Evolutionary conservation across 2,797 vertebrate genomes (phyloP).

Genomic region (Acanthurus lineatus): DNA sequence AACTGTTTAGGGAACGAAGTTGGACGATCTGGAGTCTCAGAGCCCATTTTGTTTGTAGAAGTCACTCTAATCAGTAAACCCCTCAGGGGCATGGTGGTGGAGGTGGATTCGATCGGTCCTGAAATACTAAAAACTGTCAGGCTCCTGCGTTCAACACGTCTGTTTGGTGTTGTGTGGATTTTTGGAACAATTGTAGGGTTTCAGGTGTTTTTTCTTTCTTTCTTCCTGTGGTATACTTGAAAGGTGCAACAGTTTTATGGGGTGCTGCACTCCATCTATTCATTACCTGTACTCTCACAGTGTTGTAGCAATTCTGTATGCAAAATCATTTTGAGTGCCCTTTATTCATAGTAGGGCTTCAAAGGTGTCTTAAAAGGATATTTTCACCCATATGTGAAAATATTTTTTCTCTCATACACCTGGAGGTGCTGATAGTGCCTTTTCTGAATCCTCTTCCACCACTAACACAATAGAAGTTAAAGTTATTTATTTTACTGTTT

Average conservation of each 20-base stretch:
- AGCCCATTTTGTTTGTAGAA: not conserved
- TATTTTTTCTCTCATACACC: not conserved
- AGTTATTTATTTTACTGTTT: not conserved
- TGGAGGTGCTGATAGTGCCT: not conserved
- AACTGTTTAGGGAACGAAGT: not conserved
- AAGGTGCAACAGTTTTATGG: not conserved
- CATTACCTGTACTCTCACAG: not conserved
- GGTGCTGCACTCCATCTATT: not conserved
- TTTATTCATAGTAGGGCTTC: slow-evolving; percentile 6
- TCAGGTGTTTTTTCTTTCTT: not conserved
- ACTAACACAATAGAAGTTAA: not conserved
- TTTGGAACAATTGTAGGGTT: not conserved
- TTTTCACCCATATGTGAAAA: not conserved
- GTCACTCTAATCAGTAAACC: not conserved
- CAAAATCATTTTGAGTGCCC: slow-evolving; percentile 3
- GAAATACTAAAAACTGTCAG: slow-evolving; percentile 4
- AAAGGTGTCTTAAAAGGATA: slow-evolving; percentile 33
- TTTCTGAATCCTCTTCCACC: slow-evolving; percentile 5
- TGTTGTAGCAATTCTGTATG: not conserved
- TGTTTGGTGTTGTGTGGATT: slow-evolving; percentile 6
- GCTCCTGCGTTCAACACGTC: not conserved
- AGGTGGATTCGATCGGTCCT: slow-evolving; percentile 1
- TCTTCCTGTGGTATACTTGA: not conserved
- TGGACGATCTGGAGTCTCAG: not conserved
- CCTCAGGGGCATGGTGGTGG: not conserved